Evolutionary conservation across 2,888 invertebrate species (phyloP), one percentile per base, ranked within the genome.

Genomic region (Eupithecia insigniata): DNA sequence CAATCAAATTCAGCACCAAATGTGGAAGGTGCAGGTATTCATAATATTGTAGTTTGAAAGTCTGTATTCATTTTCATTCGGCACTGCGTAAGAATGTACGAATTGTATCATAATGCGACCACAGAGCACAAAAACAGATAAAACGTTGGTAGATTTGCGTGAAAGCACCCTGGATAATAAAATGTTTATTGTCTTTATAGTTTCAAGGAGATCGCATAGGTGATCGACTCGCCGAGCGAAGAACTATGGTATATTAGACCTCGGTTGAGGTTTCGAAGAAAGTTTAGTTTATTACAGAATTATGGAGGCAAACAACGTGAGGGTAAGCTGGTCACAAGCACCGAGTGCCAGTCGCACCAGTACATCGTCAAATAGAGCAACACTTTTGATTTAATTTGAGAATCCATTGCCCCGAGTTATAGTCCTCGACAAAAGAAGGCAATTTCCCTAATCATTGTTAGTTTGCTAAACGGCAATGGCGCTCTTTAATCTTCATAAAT

Each of bases 171-270:
- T 79, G 81, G 79, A 85, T 89, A 90, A 89, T 91, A 90, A 89
- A 90, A 82, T 76, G 77, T 83, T 85, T 89, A 88, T 88, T 90
- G 83, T 92, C 85, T 90, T 93, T 93, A 90, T 93, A 91, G 92
- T 93, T 90, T 92, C 90, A 90, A 92, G 93, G 91, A 90, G 90
- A 91, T 89, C 89, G 88, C 89, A 84, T 87, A 88, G 84, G 87
- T 88, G 85, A 87, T 85, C 89, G 82, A 81, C 83, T 86, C 88
- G 78, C 82, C 91, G 89, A 82, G 81, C 76, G 89, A 89, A 89
- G 89, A 89, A 90, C 86, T 90, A 91, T 92, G 91, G 87, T 84
- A 90, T 90, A 91, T 83, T 74, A 86, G 84, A 84, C 80, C 83
- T 83, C 79, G 72, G 72, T 82, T 86, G 84, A 84, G 81, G 82